Base-by-base conservation (phyloP, 2,113 vertebrate species). In the Oreochromis spilurus region DNA sequence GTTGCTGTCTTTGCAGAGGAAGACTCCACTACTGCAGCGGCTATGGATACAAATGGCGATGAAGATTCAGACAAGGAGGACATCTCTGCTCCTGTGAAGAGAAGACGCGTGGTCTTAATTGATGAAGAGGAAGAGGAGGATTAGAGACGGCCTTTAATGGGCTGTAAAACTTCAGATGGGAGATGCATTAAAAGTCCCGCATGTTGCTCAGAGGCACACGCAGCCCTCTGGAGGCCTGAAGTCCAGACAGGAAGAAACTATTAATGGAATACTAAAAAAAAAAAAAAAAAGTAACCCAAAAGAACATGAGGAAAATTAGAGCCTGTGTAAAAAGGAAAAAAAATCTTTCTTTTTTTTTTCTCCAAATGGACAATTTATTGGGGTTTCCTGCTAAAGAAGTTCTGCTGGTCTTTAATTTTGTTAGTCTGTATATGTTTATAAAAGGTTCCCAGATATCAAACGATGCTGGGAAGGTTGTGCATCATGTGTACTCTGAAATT, bases 101-200 rank as follows among this genome's bases (percentile, higher is more conserved):
- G 97, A 80, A 95, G 95, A 65, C 93, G 97, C 79, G 92, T 95
- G 79, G 96, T 97, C 80, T 94, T 97, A 77, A 97, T 97, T 70
- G 97, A 97, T 11, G 97, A 97, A 84, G 90, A 93, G 17, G 94
- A 95, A 2, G 94, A 95, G 13, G 93, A 95, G 78, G 93, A 94
- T 87, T 94, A 94, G 87, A 58, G 26, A 29, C 6, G 5, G 21
- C 52, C 54, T 78, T 82, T 91, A 87, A 91, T 91, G 88, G 79
- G 17, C 67, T 84, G 26, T 55, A 65, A 29, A 84, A 82, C 29
- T 82, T 53, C 57, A 58, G 19, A 62, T 58, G 53, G 17, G 75
- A 50, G 17, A 75, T 75, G 55, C 34, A 38, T 80, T 19, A 57
- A 84, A 82, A 26, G 26, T 88, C 50, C 13, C 13, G 26, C 2